phyloP scores from a whole-genome alignment of 2,888 invertebrate genomes.

The Odontocerum albicorne region DNA sequence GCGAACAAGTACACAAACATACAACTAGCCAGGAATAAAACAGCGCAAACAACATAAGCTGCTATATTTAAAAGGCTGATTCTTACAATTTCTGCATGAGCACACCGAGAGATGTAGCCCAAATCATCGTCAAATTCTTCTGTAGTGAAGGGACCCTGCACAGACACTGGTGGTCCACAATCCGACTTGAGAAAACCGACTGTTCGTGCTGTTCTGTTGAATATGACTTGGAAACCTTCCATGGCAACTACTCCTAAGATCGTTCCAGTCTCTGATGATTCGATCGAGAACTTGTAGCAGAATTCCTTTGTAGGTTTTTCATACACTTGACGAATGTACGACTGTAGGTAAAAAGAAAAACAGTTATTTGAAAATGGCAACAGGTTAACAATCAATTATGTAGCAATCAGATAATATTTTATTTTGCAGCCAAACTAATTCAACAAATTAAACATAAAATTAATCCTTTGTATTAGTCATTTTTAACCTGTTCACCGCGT shows the following conservation, averaged over 20 bases:
- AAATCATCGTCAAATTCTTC: constrained; percentile 32
- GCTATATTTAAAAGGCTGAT: constrained; percentile 33
- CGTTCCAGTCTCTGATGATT: constrained; percentile 48
- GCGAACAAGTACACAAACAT: constrained; percentile 36
- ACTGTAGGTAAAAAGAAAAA: too few species aligned
- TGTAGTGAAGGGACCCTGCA: constrained; percentile 49
- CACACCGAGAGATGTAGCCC: constrained; percentile 22
- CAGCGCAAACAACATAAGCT: constrained; percentile 34
- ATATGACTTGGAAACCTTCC: constrained; percentile 55
- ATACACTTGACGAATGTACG: constrained; percentile 52
- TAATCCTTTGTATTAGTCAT: too few species aligned
- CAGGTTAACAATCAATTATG: too few species aligned
- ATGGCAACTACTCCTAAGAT: constrained; percentile 56
- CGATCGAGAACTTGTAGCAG: constrained; percentile 55
- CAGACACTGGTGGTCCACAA: constrained; percentile 49
- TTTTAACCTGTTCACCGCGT: too few species aligned
- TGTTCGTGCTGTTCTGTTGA: constrained; percentile 54
- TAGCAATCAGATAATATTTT: too few species aligned
- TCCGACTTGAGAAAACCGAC: constrained; percentile 51
- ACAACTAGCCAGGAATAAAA: constrained; percentile 29
- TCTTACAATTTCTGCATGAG: constrained; percentile 11
- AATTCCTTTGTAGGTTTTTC: constrained; percentile 46
- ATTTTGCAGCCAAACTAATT: too few species aligned
- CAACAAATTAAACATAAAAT: too few species aligned
- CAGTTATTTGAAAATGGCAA: not conserved